A percentile compares a stretch with the other conserved stretches of the same genome.
These are phyloP conservation scores for Elmis aenea DNA, from an alignment of 2,888 invertebrate species.

Conservation along the genomic window DNA sequence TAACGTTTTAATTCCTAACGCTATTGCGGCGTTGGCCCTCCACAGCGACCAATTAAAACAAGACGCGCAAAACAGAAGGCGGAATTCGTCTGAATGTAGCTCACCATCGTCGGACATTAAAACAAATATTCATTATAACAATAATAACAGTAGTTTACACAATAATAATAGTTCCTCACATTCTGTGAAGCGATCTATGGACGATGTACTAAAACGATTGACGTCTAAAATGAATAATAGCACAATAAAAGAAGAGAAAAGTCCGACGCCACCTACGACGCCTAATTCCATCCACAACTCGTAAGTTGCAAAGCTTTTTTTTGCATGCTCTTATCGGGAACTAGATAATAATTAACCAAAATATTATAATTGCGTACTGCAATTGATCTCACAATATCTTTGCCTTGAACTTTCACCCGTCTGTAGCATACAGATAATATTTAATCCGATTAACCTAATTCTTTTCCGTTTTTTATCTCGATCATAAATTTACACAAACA, in stretches of 20 bases:
- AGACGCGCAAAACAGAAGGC: constrained; percentile 34
- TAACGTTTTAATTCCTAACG: constrained; percentile 34
- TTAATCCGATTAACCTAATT: constrained; percentile 33
- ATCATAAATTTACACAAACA: not conserved
- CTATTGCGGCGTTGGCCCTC: constrained; percentile 46
- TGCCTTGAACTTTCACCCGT: constrained; percentile 31
- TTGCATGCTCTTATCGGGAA: too few relatives aligned
- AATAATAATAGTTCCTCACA: constrained; percentile 58
- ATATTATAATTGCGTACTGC: constrained; percentile 7
- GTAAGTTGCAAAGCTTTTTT: constrained; percentile 34
- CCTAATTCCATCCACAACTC: constrained; percentile 48
- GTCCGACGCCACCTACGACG: constrained; percentile 65
- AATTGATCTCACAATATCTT: constrained; percentile 18
- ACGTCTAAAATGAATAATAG: constrained; percentile 82
- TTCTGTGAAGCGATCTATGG: constrained; percentile 77
- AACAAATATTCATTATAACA: constrained; percentile 55
- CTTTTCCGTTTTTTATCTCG: constrained; percentile 22
- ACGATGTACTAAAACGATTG: constrained; percentile 79
- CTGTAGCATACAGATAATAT: constrained; percentile 22
- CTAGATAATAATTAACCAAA: not conserved
- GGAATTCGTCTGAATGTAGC: constrained; percentile 66
- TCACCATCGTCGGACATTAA: constrained; percentile 65
- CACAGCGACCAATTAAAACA: constrained; percentile 54
- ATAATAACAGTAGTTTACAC: constrained; percentile 60
- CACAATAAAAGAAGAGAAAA: constrained; percentile 66